Percentiles rank a stretch among this genome's conserved stretches.
Conservation (phyloP, 1,140 invertebrate genomes). For the Steinernema feltiae region DNA sequence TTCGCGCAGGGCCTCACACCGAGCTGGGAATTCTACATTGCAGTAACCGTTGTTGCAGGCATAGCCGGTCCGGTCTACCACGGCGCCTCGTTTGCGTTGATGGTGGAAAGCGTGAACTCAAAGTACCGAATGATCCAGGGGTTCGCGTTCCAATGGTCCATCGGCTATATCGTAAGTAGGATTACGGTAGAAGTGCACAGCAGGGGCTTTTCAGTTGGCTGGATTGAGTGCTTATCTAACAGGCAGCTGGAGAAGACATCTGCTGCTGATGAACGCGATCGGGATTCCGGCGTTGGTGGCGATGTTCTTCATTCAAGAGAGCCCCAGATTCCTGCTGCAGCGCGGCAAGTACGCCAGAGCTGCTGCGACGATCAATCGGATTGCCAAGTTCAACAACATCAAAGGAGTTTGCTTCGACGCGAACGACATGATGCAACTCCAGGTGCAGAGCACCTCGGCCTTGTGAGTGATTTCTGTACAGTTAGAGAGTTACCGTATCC, state of each 20-base stretch:
- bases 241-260: constrained; percentile 27
- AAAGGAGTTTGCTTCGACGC: constrained; percentile 19
- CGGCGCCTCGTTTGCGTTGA: constrained; percentile 30
- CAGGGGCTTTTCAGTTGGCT: constrained; percentile 29
- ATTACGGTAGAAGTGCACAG: background rate
- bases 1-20: constrained; percentile 23
- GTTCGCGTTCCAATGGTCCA: constrained; percentile 32
- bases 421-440: constrained; percentile 30
- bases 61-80: constrained; percentile 25
- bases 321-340: constrained; percentile 33
- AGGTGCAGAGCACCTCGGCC: constrained; percentile 15
- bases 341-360: constrained; percentile 26
- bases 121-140: constrained; percentile 39
- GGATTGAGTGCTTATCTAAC: constrained; percentile 25
- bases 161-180: constrained; percentile 32
- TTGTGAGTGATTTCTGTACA: background rate
- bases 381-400: constrained; percentile 34
- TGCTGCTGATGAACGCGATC: constrained; percentile 26
- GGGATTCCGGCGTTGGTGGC: constrained; percentile 26
- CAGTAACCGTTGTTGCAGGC: constrained; percentile 19
- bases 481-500: background rate
- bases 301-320: constrained; percentile 29
- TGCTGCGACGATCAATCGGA: constrained; percentile 30
- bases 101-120: constrained; percentile 35
- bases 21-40: constrained; percentile 32